Conservation (phyloP, 1,140 invertebrate genomes). For the Drosophila burlai region DNA sequence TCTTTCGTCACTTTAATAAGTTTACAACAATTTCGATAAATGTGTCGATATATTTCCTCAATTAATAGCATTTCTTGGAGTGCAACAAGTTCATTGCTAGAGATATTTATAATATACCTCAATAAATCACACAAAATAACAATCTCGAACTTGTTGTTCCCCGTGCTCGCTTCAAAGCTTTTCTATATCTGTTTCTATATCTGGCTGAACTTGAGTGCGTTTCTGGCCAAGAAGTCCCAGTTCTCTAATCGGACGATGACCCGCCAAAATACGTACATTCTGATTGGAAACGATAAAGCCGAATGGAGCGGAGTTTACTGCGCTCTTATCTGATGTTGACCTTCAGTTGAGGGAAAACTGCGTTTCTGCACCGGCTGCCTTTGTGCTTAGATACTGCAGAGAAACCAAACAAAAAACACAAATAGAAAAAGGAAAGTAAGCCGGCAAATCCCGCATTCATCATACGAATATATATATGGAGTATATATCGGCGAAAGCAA, state of each 20-base stretch:
- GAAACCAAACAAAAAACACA: background rate
- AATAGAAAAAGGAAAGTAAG: constrained; percentile 13
- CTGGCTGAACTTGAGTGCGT: constrained; percentile 2
- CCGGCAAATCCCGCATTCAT: constrained; percentile 24
- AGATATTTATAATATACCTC: background rate
- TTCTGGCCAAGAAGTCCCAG: constrained; percentile 6
- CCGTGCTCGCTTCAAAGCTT: background rate
- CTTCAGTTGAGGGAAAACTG: constrained; percentile 41
- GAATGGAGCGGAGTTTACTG: constrained; percentile 18
- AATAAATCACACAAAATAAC: background rate
- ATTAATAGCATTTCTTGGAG: no score
- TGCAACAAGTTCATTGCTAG: background rate
- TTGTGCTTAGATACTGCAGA: constrained; percentile 26
- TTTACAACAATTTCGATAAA: no score
- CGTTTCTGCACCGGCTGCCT: constrained; percentile 26
- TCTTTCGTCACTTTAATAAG: no score
- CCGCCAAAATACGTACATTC: constrained; percentile 9
- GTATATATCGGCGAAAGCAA: constrained; percentile 6
- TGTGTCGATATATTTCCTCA: no score
- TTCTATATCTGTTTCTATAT: constrained; percentile 18
- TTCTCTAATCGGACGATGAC: constrained; percentile 33
- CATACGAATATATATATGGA: background rate
- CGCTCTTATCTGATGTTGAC: constrained; percentile 58
- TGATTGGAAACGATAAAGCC: constrained; percentile 14
- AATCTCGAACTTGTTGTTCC: background rate